A percentile compares a stretch with the other conserved stretches of the same genome.
phyloP scores from a whole-genome alignment of 2,113 vertebrate genomes.

The Phrynosoma platyrhinos region DNA sequence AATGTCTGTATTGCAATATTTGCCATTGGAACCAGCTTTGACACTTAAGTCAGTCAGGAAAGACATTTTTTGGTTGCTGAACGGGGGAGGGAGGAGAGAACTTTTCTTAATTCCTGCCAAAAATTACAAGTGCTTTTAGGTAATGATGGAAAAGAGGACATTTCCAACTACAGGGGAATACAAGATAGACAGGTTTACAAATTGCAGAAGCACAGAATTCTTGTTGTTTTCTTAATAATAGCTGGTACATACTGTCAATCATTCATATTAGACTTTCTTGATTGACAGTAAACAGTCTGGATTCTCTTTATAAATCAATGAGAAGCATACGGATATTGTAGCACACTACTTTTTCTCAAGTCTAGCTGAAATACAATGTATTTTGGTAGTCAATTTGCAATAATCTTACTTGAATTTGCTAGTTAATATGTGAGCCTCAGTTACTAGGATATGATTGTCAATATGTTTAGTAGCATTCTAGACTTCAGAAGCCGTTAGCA shows the following conservation, averaged over 20 bases:
- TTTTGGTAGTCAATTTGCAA: neutral
- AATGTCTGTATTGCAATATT: too few relatives aligned
- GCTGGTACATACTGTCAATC: neutral
- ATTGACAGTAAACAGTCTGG: slow-evolving; percentile 20
- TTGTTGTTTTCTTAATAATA: neutral
- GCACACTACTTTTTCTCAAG: neutral
- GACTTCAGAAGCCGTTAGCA: neutral
- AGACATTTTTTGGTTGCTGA: neutral
- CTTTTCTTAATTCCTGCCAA: neutral
- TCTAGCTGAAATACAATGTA: slow-evolving; percentile 21
- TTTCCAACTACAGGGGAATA: neutral
- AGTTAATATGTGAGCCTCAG: too few relatives aligned
- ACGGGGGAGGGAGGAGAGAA: neutral
- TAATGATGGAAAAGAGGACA: neutral
- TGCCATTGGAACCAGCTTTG: too few relatives aligned
- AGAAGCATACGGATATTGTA: neutral
- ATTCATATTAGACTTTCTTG: neutral
- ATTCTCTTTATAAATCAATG: slow-evolving; percentile 10
- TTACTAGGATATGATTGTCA: neutral
- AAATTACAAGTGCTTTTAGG: neutral
- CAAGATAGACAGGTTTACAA: neutral
- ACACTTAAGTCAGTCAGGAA: too few relatives aligned
- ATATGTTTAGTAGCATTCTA: neutral
- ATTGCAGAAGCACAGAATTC: neutral
- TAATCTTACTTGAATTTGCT: slow-evolving; percentile 12